Evolutionary conservation across 1,140 invertebrate species (phyloP), one percentile per base, ranked within the genome.

Genomic region (Drosophila kikkawai): DNA sequence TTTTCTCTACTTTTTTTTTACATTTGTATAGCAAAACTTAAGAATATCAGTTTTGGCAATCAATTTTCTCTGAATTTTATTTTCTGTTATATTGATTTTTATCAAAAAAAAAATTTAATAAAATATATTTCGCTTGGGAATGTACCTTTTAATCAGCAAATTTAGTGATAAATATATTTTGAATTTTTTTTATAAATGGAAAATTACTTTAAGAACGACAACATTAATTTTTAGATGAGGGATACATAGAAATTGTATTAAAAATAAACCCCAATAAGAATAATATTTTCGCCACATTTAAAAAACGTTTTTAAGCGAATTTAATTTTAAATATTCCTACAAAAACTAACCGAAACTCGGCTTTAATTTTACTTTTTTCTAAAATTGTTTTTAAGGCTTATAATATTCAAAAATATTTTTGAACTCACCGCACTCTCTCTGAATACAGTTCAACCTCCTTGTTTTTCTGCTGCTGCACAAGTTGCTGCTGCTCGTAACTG

Each of bases 401-500:
- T 8, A 22, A 7, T 22, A 22, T 37, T 12, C 22, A 7, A 12
- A 45, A 8, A 41, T 57, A 61, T 48, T 17, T 51, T 22, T 13
- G 1, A 13, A 94, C 95, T 95, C 92, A 97, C 96, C 96, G 95
- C 87, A 95, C 94, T 88, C 96, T 94, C 91, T 98, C 97, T 42
- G 96, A 95, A 92, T 97, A 95, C 75, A 97, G 95, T 85, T 98
- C 97, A 63, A 96, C 94, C 93, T 97, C 97, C 80, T 95, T 91
- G 77, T 92, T 92, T 70, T 92, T 91, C 67, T 92, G 82, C 64
- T 91, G 88, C 61, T 92, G 88, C 60, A 92, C 74, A 12, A 91
- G 73, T 34, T 92, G 91, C 64, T 92, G 91, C 63, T 95, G 94
- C 94, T 94, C 95, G 79, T 94, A 95, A 82, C 94, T 96, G 91